phyloP scores from a whole-genome alignment of 2,113 vertebrate species.

The Heliornis fulica region DNA sequence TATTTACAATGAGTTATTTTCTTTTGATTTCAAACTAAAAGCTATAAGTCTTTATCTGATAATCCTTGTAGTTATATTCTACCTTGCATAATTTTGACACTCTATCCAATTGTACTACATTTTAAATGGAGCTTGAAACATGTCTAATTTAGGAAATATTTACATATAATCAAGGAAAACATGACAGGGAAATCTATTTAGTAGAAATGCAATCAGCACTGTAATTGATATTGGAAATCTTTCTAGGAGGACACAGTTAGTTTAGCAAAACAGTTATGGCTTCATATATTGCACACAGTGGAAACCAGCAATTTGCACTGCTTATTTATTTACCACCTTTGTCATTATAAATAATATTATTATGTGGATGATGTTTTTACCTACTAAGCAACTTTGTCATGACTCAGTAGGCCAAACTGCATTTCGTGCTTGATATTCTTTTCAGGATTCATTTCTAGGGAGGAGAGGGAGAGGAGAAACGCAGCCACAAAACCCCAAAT shows the following conservation, averaged over 20 bases:
- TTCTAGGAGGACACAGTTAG: neutral
- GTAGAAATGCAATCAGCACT: neutral
- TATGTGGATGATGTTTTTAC: neutral
- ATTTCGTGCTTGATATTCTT: neutral
- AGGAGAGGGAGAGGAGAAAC: neutral
- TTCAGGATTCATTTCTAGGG: neutral
- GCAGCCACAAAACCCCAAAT: neutral
- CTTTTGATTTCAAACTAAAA: neutral
- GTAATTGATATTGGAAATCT: slow-evolving; percentile 46
- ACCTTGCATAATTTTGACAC: neutral
- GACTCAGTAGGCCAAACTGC: neutral
- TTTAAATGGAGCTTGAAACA: slow-evolving; percentile 34
- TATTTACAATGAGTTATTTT: neutral
- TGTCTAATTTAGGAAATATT: slow-evolving; percentile 40
- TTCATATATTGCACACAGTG: neutral
- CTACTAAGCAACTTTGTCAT: neutral
- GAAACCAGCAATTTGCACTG: slow-evolving; percentile 19
- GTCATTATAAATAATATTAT: neutral
- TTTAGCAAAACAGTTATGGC: slow-evolving; percentile 16
- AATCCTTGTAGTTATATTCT: neutral
- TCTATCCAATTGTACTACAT: neutral
- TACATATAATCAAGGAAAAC: slow-evolving; percentile 41
- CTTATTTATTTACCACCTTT: slow-evolving; percentile 13
- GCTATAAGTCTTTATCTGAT: neutral
- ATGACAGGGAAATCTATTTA: neutral